Percentiles rank a stretch among this genome's conserved stretches.
These are phyloP conservation scores for Elegia similella DNA, from an alignment of 2,888 invertebrate genomes.

Conservation along the genomic window DNA sequence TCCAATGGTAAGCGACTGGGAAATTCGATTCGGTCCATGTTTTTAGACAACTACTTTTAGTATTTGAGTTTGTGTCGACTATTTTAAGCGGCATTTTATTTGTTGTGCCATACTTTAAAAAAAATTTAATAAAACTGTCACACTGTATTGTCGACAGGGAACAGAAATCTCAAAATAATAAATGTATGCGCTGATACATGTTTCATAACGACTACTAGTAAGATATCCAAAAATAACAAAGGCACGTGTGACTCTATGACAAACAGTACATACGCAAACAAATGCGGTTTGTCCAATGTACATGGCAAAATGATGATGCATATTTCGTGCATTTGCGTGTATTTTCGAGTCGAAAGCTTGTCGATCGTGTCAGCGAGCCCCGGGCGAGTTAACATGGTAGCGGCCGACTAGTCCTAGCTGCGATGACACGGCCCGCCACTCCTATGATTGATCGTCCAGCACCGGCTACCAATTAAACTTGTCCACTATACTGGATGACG, in stretches of 20 bases:
- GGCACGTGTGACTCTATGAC: not conserved
- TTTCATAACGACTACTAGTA: too few relatives aligned
- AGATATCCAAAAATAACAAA: too few relatives aligned
- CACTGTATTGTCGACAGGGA: too few relatives aligned
- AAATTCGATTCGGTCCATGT: too few relatives aligned
- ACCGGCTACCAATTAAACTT: conserved; percentile 72
- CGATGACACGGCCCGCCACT: conserved; percentile 51
- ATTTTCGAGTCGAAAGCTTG: conserved; percentile 11
- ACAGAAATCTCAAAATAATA: too few relatives aligned
- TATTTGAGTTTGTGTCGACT: too few relatives aligned
- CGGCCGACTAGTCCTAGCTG: conserved; percentile 26
- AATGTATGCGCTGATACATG: too few relatives aligned
- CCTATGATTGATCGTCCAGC: conserved; percentile 65
- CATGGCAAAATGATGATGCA: not conserved
- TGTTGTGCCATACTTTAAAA: too few relatives aligned
- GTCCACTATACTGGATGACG: conserved; percentile 61
- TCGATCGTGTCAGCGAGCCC: conserved; percentile 16
- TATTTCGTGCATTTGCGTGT: not conserved
- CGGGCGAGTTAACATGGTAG: conserved; percentile 22
- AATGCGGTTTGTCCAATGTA: not conserved
- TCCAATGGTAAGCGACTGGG: too few relatives aligned
- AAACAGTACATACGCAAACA: not conserved
- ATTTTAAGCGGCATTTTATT: too few relatives aligned
- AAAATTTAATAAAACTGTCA: too few relatives aligned
- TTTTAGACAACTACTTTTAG: too few relatives aligned